Conservation (phyloP, 2,113 vertebrate species). For the Crotalus helleri region DNA sequence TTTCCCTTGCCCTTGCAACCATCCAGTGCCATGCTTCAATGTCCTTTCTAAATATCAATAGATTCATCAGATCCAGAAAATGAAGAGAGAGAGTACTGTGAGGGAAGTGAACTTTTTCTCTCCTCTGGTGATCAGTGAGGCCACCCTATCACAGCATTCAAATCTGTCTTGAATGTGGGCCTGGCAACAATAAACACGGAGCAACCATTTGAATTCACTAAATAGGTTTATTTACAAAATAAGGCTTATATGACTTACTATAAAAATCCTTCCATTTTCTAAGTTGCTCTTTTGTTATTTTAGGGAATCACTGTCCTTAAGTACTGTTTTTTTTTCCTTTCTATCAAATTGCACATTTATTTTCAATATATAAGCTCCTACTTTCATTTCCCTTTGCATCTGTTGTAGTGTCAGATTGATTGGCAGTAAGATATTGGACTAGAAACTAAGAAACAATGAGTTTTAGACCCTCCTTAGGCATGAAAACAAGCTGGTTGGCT, state of each 20-base stretch:
- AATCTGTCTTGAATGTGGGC: neutral
- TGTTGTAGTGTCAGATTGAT: no score
- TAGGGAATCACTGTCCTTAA: neutral
- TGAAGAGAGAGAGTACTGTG: neutral
- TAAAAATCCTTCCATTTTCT: neutral
- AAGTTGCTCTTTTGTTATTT: neutral
- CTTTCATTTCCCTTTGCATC: no score
- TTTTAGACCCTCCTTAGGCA: no score
- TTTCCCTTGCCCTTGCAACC: neutral
- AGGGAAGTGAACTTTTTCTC: neutral
- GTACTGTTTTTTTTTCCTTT: no score
- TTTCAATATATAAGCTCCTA: no score
- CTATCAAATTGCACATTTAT: no score
- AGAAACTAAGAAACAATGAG: no score
- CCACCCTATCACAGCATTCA: neutral
- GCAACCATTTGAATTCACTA: neutral
- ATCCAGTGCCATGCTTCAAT: neutral
- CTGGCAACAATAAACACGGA: neutral
- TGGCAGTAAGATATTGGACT: neutral
- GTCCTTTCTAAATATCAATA: neutral
- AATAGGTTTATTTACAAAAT: neutral
- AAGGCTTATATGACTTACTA: neutral
- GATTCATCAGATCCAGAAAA: neutral
- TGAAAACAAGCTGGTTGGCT: no score
- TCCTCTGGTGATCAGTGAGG: neutral